phyloP scores from a whole-genome alignment of 2,113 vertebrate genomes.

The Mesocricetus auratus region DNA sequence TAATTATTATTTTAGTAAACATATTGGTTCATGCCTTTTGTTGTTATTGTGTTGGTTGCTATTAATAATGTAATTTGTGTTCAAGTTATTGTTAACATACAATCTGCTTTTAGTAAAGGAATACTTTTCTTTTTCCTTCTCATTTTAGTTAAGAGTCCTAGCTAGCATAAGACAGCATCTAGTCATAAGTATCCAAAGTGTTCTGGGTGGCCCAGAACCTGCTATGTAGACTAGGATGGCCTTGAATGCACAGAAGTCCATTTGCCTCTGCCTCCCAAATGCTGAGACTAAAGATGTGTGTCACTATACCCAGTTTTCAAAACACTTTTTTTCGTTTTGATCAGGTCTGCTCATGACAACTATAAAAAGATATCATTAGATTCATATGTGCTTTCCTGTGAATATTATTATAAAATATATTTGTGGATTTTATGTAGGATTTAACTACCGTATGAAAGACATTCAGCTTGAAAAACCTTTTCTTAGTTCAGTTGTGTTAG shows the following conservation, averaged over 20 bases:
- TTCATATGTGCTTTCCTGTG: constrained; percentile 20
- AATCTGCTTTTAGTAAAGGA: constrained; percentile 14
- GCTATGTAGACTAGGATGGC: background rate
- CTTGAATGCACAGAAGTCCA: background rate
- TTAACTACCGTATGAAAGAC: constrained; percentile 45
- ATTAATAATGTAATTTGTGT: background rate
- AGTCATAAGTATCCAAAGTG: background rate
- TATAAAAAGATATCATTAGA: background rate
- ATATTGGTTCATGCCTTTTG: background rate
- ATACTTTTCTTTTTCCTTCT: background rate
- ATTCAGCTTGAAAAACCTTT: constrained; percentile 1
- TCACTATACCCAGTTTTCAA: background rate
- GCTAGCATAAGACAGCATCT: background rate
- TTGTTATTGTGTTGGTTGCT: background rate
- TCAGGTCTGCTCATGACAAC: background rate
- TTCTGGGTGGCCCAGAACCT: background rate
- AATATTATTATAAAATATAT: constrained; percentile 30
- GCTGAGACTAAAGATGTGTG: background rate
- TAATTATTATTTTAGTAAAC: constrained; percentile 22
- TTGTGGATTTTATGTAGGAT: constrained; percentile 42
- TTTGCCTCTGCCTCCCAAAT: background rate
- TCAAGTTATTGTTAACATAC: background rate
- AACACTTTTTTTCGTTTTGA: background rate
- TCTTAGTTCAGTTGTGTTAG: constrained; percentile 30
- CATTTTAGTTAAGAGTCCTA: background rate